phyloP scores from a whole-genome alignment of 2,888 invertebrate genomes.

The Tenthredo livida region DNA sequence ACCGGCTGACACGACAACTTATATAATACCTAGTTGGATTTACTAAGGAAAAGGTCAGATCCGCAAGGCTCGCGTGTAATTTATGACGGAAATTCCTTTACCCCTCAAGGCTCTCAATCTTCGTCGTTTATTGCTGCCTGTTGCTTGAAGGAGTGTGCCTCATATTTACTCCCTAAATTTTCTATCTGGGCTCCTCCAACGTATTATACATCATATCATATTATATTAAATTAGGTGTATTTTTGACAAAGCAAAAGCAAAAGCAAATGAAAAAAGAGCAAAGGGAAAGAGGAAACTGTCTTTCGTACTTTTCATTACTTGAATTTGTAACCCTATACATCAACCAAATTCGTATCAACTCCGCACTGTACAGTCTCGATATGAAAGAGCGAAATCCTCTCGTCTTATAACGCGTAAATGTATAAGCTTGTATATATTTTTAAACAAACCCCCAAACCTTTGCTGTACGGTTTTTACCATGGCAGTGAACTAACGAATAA shows the following conservation, averaged over 20 bases:
- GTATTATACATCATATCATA: background rate
- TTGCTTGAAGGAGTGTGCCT: background rate
- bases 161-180: background rate
- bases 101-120: background rate
- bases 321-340: constrained; percentile 6
- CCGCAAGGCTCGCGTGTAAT: constrained; percentile 10
- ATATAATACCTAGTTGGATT: background rate
- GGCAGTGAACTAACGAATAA: constrained; percentile 6
- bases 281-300: background rate
- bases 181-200: background rate
- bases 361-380: too few relatives aligned
- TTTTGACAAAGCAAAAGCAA: background rate
- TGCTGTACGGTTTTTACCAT: background rate
- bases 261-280: background rate
- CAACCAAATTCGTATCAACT: background rate
- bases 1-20: constrained; percentile 17
- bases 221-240: background rate
- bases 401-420: background rate
- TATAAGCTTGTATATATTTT: background rate
- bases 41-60: constrained; percentile 12
- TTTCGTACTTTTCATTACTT: constrained; percentile 14
- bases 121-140: constrained; percentile 19
- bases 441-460: background rate
- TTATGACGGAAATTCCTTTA: constrained; percentile 14
- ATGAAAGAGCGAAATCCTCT: background rate